Conservation (phyloP, 2,888 invertebrate genomes). For the Oligia fasciuncula region DNA sequence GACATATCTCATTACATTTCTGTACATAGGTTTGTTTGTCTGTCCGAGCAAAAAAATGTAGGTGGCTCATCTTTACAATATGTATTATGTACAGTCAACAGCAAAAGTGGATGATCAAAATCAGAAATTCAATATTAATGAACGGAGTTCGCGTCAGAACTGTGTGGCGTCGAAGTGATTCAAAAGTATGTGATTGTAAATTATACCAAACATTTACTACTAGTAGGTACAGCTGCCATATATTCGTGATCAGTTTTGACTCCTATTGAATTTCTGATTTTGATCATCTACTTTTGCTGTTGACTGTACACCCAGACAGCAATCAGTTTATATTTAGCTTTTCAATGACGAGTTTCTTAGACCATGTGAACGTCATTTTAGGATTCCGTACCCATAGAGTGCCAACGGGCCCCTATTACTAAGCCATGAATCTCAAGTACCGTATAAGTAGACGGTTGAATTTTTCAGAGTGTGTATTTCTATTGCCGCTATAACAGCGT, state of each 20-base stretch:
- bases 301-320: background rate
- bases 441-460: background rate
- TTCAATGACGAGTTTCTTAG: conserved; percentile 13
- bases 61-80: conserved; percentile 33
- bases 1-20: conserved; percentile 44
- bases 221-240: no score
- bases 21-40: conserved; percentile 39
- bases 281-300: no score
- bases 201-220: no score
- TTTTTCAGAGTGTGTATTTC: background rate
- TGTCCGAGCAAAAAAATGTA: conserved; percentile 39
- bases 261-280: no score
- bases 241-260: no score
- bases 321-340: conserved; percentile 27
- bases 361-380: background rate
- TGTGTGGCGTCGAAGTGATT: no score
- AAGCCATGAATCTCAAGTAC: background rate
- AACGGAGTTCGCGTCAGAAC: no score
- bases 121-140: no score
- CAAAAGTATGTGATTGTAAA: no score
- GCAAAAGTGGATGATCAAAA: no score
- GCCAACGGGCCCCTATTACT: background rate
- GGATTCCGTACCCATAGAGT: background rate
- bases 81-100: background rate
- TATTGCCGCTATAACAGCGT: background rate